Evolutionary conservation across 2,113 vertebrate genomes (phyloP).

Genomic region (Calidris pugnax): DNA sequence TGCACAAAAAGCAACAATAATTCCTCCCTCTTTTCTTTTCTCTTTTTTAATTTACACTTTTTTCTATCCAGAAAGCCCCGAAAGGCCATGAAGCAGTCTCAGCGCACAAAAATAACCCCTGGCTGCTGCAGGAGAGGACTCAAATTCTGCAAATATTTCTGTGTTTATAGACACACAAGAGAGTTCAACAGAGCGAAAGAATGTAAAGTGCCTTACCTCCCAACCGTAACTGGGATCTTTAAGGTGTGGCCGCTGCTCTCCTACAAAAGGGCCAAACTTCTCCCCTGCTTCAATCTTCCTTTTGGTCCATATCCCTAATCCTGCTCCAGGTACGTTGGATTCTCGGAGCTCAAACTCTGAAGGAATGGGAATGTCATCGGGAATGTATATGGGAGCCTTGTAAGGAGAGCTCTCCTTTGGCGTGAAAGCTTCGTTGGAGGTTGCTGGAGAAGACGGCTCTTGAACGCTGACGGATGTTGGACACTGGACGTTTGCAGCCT

Average conservation of each 20-base stretch:
- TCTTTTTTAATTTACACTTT: background rate
- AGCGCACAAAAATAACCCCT: background rate
- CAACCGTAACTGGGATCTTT: slow-evolving; percentile 85
- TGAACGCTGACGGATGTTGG: slow-evolving; percentile 70
- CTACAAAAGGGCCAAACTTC: slow-evolving; percentile 90
- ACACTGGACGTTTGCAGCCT: slow-evolving; percentile 64
- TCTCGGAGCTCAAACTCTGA: slow-evolving; percentile 92
- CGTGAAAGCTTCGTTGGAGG: slow-evolving; percentile 84
- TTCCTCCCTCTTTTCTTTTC: background rate
- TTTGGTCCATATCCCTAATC: slow-evolving; percentile 92
- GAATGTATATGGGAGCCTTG: slow-evolving; percentile 81
- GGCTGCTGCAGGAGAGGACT: background rate
- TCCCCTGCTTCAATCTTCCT: slow-evolving; percentile 89
- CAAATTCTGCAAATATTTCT: background rate
- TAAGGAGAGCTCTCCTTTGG: slow-evolving; percentile 83
- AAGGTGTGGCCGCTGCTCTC: slow-evolving; percentile 80
- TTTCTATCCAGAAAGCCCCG: background rate
- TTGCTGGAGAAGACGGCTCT: slow-evolving; percentile 81
- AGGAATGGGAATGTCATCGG: slow-evolving; percentile 85
- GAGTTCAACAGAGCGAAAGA: background rate
- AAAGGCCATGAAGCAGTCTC: background rate
- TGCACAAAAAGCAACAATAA: background rate
- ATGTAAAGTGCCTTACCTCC: slow-evolving; percentile 85
- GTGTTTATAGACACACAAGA: background rate
- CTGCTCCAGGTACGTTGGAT: slow-evolving; percentile 80